Evolutionary conservation across 2,113 vertebrate genomes (phyloP).

Genomic region (Alaudala cheleensis): DNA sequence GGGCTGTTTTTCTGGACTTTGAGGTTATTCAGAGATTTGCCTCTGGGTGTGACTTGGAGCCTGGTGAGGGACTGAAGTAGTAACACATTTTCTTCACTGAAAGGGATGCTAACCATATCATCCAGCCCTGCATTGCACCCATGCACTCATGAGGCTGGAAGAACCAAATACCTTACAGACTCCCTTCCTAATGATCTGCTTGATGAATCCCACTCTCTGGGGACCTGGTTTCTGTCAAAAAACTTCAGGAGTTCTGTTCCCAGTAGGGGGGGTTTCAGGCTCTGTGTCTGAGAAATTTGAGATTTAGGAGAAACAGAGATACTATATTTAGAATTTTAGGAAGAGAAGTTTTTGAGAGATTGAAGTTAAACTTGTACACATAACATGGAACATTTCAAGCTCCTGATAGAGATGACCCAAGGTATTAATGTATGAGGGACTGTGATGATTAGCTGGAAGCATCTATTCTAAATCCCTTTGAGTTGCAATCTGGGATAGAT

Average conservation of each 20-base stretch:
- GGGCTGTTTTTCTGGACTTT: background rate
- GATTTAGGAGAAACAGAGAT: background rate
- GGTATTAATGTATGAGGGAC: background rate
- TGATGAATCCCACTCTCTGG: background rate
- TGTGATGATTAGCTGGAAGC: background rate
- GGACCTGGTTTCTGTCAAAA: background rate
- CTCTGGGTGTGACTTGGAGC: background rate
- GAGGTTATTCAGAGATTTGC: background rate
- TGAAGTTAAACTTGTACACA: background rate
- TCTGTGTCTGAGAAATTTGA: background rate
- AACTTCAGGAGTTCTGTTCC: background rate
- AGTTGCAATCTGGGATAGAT: slow-evolving; percentile 27
- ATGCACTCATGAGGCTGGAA: background rate
- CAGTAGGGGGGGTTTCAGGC: fast-evolving
- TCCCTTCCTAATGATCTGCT: background rate
- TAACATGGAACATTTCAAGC: background rate
- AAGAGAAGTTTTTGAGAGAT: background rate
- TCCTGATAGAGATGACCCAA: background rate
- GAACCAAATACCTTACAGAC: background rate
- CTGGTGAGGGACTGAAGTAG: background rate
- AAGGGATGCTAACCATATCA: background rate
- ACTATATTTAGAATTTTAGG: background rate
- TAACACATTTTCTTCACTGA: background rate
- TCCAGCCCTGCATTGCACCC: background rate
- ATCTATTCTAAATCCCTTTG: background rate